phyloP scores from a whole-genome alignment of 2,888 invertebrate genomes.

The Dione juno region DNA sequence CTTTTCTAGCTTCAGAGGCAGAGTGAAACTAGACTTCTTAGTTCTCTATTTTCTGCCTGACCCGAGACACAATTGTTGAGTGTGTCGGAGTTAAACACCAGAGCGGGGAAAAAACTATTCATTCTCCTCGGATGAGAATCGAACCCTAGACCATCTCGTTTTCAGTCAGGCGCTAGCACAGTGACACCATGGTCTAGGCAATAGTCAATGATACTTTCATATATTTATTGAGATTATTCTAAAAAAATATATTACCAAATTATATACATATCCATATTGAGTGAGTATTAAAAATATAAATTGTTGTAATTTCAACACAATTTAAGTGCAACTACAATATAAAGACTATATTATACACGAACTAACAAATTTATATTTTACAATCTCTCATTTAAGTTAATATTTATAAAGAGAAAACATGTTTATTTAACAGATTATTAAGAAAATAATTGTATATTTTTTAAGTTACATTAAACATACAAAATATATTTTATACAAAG shows the following conservation, averaged over 20 bases:
- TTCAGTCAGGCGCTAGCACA: too few relatives aligned
- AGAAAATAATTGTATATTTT: background rate
- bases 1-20: too few relatives aligned
- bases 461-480: background rate
- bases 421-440: background rate
- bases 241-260: constrained; percentile 23
- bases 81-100: too few relatives aligned
- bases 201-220: background rate
- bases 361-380: background rate
- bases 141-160: too few relatives aligned
- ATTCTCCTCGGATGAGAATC: too few relatives aligned
- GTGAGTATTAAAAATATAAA: constrained; percentile 8
- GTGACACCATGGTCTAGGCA: too few relatives aligned
- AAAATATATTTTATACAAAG: background rate
- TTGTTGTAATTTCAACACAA: constrained; percentile 16
- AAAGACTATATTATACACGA: background rate
- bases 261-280: too few relatives aligned
- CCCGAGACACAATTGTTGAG: too few relatives aligned
- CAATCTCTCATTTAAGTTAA: background rate
- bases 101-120: too few relatives aligned
- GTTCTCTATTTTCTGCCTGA: too few relatives aligned
- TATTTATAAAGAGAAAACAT: background rate
- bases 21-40: too few relatives aligned
- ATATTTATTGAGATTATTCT: background rate
- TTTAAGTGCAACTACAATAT: background rate